These are phyloP conservation scores for Syrphus vitripennis DNA, from an alignment of 2,888 invertebrate species.

Conservation along the genomic window DNA sequence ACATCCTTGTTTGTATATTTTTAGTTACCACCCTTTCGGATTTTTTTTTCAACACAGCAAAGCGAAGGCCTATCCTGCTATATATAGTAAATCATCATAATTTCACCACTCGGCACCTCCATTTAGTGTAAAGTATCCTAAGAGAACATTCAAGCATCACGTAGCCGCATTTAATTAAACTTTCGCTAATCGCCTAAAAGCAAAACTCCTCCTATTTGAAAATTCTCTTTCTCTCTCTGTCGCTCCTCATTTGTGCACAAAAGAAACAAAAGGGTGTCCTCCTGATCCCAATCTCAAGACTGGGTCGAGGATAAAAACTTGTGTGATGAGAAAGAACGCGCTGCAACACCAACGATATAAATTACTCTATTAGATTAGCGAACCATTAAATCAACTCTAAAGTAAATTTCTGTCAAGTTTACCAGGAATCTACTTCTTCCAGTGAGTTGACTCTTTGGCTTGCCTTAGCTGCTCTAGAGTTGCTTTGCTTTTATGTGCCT, in stretches of 20 bases:
- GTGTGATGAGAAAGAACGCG: conserved; percentile 3
- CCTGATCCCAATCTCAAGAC: background rate
- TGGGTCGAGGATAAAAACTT: conserved; percentile 13
- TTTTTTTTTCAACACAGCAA: background rate
- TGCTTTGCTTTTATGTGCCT: conserved; percentile 12
- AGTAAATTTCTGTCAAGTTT: conserved; percentile 71
- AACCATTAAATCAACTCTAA: conserved; percentile 70
- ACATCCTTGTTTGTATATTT: background rate
- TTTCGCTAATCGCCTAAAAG: conserved; percentile 71
- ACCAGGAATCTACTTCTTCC: conserved; percentile 52
- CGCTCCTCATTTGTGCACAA: conserved; percentile 20
- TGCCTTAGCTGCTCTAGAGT: background rate
- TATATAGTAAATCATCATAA: conserved; percentile 62
- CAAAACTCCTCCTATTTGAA: conserved; percentile 17
- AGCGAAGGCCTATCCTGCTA: conserved; percentile 3
- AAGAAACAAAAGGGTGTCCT: conserved; percentile 23
- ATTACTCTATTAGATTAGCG: conserved; percentile 71
- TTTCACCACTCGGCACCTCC: conserved; percentile 67
- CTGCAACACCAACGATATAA: conserved; percentile 54
- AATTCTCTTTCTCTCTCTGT: conserved; percentile 11
- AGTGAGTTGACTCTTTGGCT: conserved; percentile 34
- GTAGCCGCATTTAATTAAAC: conserved; percentile 67
- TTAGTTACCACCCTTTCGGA: background rate
- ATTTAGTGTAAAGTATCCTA: conserved; percentile 28
- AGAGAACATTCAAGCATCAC: conserved; percentile 36